Conservation (phyloP, 2,113 vertebrate genomes). For the Lophura nycthemera region DNA sequence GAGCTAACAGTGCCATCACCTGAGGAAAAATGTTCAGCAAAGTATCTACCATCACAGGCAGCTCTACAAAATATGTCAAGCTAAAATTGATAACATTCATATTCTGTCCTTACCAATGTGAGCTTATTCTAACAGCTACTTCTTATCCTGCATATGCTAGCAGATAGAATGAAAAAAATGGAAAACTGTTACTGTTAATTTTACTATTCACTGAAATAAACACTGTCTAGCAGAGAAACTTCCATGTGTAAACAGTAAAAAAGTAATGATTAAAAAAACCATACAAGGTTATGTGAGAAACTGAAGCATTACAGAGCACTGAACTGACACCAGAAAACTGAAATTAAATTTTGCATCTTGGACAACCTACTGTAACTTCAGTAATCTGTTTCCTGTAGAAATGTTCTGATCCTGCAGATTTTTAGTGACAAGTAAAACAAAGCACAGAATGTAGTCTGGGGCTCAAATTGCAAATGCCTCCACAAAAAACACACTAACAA, state of each 20-base stretch:
- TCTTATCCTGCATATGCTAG: not conserved
- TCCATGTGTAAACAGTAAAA: constrained; percentile 31
- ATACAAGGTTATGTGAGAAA: constrained; percentile 27
- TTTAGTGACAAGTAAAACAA: not conserved
- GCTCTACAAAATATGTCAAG: not conserved
- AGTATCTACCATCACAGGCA: not conserved
- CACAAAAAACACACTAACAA: not conserved
- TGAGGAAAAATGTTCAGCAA: not conserved
- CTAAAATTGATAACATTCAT: not conserved
- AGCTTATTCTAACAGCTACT: not conserved
- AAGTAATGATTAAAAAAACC: constrained; percentile 42
- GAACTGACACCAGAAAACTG: constrained; percentile 16
- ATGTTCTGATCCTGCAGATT: not conserved
- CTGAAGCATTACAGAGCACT: constrained; percentile 17
- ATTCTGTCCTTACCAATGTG: not conserved
- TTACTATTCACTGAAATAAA: constrained; percentile 31
- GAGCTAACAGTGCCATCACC: constrained; percentile 8
- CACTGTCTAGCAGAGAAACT: constrained; percentile 14
- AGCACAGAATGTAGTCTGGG: not conserved
- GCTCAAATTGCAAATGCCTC: not conserved
- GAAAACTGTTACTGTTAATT: constrained; percentile 13
- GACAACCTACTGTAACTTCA: not conserved
- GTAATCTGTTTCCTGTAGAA: not conserved
- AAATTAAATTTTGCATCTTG: constrained; percentile 33
- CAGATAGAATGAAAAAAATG: not conserved